Base-by-base conservation (phyloP, 2,888 invertebrate species). In the Melinaea menophilus region DNA sequence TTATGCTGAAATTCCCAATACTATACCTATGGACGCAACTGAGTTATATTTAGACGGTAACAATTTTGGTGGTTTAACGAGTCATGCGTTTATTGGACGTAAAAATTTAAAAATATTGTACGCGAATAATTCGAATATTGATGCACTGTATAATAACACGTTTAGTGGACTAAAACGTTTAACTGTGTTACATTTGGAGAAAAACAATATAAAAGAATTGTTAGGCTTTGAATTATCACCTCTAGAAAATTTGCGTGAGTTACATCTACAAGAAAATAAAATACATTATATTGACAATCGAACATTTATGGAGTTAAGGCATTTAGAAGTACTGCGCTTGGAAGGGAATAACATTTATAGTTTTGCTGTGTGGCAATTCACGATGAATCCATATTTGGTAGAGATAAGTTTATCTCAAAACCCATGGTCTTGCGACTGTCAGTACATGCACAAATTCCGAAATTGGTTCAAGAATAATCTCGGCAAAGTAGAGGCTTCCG, bases 1-100 rank as follows among this genome's bases (percentile, higher is more conserved):
- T 66, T 96, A 96, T 88, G 93, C 94, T 33, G 94, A 94, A 82
- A 94, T 97, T 92, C 97, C 97, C 12, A 95, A 94, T 69, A 94
- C 95, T 70, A 94, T 98, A 74, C 98, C 98, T 66, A 98, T 98
- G 97, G 97, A 98, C 87, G 97, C 98, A 72, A 98, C 98, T 37
- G 97, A 97, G 90, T 94, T 98, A 65, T 97, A 97, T 86, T 93
- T 98, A 75, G 98, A 98, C 84, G 97, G 98, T 67, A 97, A 98
- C 82, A 94, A 95, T 80, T 95, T 98, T 82, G 94, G 95, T 68
- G 95, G 96, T 80, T 92, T 98, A 75, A 94, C 95, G 59, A 95
- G 96, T 73, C 97, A 98, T 79, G 95, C 96, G 54, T 98, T 98
- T 85, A 95, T 98, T 74, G 98, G 97, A 2, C 93, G 97, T 70